phyloP scores from a whole-genome alignment of 2,797 vertebrate genomes.

The Spinus olivaceus region DNA sequence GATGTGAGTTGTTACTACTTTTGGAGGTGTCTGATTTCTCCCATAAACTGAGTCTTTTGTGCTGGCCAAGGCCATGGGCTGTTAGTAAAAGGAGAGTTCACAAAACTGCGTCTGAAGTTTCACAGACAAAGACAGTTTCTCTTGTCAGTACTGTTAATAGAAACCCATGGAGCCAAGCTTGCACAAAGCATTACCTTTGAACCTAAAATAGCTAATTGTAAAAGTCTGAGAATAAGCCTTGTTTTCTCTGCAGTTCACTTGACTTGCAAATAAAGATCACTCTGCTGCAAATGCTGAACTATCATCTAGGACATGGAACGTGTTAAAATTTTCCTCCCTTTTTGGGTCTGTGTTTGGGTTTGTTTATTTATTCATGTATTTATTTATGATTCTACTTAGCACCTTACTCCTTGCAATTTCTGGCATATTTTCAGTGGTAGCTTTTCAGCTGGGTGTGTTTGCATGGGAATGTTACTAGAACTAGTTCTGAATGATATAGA shows the following conservation, averaged over 20 bases:
- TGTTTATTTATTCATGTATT: neutral
- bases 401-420: neutral
- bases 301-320: neutral
- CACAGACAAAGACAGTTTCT: neutral
- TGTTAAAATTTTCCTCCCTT: neutral
- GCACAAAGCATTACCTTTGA: neutral
- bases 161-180: neutral
- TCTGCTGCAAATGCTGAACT: neutral
- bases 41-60: neutral
- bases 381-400: neutral
- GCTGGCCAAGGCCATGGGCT: neutral
- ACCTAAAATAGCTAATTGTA: neutral
- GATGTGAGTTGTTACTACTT: neutral
- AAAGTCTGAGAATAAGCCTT: neutral
- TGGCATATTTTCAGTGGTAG: neutral
- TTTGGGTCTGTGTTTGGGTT: neutral
- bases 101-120: neutral
- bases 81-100: neutral
- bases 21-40: neutral
- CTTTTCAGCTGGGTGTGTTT: neutral
- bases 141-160: neutral
- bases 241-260: neutral
- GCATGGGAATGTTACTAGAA: neutral
- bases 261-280: neutral
- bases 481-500: neutral